Evolutionary conservation across 2,113 vertebrate genomes (phyloP), one percentile per base, ranked within the genome.

Genomic region (Poeciliopsis turrubarensis): DNA sequence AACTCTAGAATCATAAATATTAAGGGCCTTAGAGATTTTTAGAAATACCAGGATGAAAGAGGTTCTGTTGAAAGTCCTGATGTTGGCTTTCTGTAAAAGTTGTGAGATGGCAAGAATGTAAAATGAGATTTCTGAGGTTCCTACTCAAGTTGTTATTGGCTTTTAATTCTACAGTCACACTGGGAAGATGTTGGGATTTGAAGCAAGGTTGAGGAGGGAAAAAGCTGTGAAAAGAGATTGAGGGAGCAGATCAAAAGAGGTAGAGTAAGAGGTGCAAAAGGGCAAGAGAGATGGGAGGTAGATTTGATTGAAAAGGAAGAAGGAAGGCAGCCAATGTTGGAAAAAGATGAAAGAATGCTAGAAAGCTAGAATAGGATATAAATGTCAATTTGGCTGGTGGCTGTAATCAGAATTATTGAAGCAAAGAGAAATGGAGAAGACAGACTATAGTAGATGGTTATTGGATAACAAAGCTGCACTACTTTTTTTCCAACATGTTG

Each of bases 381-480:
- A 64, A 65, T 57, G 51, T 29, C 44, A 17, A 47, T 64, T 68
- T 65, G 5, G 7, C 10, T 65, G 10, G 5, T 37, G 63, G 44
- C 79, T 60, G 62, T 65, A 14, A 0, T 70, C 26, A 66, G 32
- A 78, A 39, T 17, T 17, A 47, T 47, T 47, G 44, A 47, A 47
- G 44, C 44, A 47, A 64, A 65, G 31, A 37, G 22, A 67, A 51
- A 25, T 22, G 17, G 6, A 32, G 41, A 60, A 37, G 51, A 68
- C 12, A 68, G 29, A 41, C 54, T 60, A 72, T 60, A 63, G 61
- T 7, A 81, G 64, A 51, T 63, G 29, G 76, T 54, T 32, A 44
- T 31, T 2, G 64, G 22, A 61, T 51, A 85, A 79, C 60, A 31
- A 62, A 70, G 82, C 74, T 86, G 74, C 75, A 78, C 74, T 86